Evolutionary conservation across 30 jellyfish, hydroid and myxozoan genomes (phyloP).

Genomic region (Cassiopea andromeda): DNA sequence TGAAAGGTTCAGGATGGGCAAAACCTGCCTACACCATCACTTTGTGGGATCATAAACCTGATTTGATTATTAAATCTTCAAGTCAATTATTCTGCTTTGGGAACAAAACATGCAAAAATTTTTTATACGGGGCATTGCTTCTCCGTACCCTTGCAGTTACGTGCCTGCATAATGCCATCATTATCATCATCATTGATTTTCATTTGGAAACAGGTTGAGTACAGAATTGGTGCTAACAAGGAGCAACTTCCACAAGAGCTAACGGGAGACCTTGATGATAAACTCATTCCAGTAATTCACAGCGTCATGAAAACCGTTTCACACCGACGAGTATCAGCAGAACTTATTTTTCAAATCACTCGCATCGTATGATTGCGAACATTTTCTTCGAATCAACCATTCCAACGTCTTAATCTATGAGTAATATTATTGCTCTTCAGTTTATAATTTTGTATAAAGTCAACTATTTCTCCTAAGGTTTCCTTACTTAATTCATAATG

Average conservation of each 20-base stretch:
- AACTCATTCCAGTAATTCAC: conserved; percentile 92
- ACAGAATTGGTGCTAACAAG: conserved; percentile 81
- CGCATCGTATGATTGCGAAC: conserved; percentile 65
- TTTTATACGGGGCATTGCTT: too few species aligned
- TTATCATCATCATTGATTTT: neutral
- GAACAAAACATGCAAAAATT: too few species aligned
- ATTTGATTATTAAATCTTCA: too few species aligned
- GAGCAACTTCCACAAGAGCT: conserved; percentile 87
- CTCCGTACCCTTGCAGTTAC: too few species aligned
- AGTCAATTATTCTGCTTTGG: too few species aligned
- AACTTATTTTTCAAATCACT: conserved; percentile 85
- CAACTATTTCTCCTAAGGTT: neutral
- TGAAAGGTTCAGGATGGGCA: too few species aligned
- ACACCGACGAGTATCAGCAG: conserved; percentile 91
- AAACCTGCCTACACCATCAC: too few species aligned
- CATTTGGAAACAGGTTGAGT: conserved; percentile 72
- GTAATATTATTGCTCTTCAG: neutral
- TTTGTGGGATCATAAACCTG: too few species aligned
- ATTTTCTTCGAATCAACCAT: neutral
- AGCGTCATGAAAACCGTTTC: conserved; percentile 82
- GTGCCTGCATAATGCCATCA: too few species aligned
- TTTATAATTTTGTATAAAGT: neutral
- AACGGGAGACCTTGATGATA: conserved; percentile 85
- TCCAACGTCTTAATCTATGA: neutral
- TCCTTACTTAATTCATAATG: neutral